Conservation (phyloP, 2,113 vertebrate species). For the Odocoileus hemionus region DNA sequence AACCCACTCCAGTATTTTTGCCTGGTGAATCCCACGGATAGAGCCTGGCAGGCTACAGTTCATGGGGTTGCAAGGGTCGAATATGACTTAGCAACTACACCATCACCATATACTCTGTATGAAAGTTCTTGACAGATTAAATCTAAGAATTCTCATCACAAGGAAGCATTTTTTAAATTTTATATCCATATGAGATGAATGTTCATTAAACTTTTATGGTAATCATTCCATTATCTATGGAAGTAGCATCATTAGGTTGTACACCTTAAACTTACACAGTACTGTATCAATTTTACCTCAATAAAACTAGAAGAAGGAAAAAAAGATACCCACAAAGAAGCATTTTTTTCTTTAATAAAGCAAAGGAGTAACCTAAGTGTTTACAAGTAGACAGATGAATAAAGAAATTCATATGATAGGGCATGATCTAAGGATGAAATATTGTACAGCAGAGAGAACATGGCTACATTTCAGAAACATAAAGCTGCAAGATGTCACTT, state of each 20-base stretch:
- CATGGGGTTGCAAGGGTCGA: too few relatives aligned
- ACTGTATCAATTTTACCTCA: background rate
- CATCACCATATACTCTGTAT: background rate
- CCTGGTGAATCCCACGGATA: too few relatives aligned
- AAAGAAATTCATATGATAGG: background rate
- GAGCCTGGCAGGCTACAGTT: too few relatives aligned
- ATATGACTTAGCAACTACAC: too few relatives aligned
- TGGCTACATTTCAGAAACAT: background rate
- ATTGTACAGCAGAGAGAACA: background rate
- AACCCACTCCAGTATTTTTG: too few relatives aligned
- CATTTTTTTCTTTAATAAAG: background rate
- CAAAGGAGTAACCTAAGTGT: background rate
- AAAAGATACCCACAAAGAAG: background rate
- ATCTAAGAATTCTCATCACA: background rate
- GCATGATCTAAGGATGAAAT: background rate
- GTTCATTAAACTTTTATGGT: background rate
- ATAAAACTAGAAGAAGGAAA: background rate
- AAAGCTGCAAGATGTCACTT: background rate
- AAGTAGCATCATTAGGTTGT: background rate
- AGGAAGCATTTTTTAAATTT: background rate
- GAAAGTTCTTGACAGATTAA: background rate
- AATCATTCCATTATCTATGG: background rate
- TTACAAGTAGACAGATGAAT: background rate
- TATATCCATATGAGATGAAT: background rate
- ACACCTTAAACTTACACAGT: background rate